These are phyloP conservation scores for Chamaea fasciata DNA, from an alignment of 2,113 vertebrate genomes.

Conservation along the genomic window DNA sequence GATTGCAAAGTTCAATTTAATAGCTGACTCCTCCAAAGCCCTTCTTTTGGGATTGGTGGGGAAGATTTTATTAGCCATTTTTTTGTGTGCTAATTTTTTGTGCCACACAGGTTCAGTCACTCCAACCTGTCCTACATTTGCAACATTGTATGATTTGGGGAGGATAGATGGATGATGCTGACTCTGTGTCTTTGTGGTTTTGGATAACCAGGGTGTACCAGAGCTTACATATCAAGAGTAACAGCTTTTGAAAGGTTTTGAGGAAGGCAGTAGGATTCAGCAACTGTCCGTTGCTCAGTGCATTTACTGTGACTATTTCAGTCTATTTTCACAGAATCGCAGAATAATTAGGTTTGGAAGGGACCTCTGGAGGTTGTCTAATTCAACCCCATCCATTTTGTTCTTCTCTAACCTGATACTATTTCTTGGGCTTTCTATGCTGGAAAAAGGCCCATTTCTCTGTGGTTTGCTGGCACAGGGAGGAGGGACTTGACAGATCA, in stretches of 20 bases:
- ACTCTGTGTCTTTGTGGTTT: neutral
- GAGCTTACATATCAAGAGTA: neutral
- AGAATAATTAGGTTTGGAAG: neutral
- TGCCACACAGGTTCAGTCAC: neutral
- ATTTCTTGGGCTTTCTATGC: neutral
- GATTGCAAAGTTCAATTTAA: slow-evolving; percentile 6
- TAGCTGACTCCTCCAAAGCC: neutral
- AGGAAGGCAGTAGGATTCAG: neutral
- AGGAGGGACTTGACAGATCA: neutral
- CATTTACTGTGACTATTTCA: neutral
- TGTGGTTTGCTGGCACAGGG: neutral
- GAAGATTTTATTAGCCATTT: neutral
- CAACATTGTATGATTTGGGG: neutral
- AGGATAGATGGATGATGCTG: neutral
- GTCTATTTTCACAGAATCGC: neutral
- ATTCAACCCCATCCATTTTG: neutral
- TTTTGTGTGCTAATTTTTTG: neutral
- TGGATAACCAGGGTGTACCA: neutral
- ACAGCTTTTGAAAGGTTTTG: neutral
- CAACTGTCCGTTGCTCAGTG: neutral
- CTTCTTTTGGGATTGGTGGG: neutral
- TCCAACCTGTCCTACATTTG: neutral
- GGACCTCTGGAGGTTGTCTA: neutral
- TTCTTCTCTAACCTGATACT: neutral
- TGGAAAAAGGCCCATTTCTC: neutral